Percentiles rank a stretch among this genome's conserved stretches.
phyloP scores from a whole-genome alignment of 2,113 vertebrate species.

The Toxotes chatareus region DNA sequence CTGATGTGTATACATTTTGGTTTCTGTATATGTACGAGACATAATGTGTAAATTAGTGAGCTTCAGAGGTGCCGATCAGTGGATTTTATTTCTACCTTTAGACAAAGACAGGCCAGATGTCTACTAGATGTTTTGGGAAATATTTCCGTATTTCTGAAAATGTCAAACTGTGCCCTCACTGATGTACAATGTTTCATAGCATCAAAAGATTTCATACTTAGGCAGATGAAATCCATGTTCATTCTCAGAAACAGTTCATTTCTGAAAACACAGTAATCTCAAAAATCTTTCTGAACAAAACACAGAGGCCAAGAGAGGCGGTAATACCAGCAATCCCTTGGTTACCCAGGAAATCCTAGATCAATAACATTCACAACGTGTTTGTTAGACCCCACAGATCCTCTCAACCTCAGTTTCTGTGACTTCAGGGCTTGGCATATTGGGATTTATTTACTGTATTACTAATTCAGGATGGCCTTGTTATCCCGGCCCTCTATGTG shows the following conservation, averaged over 20 bases:
- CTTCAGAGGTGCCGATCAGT: too few species aligned
- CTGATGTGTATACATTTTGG: neutral
- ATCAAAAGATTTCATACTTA: neutral
- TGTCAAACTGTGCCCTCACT: neutral
- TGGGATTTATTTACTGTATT: conserved; percentile 79
- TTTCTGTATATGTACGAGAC: neutral
- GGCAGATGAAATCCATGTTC: neutral
- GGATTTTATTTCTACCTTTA: neutral
- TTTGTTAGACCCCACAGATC: conserved; percentile 58
- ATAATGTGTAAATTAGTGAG: neutral
- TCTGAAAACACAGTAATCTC: neutral
- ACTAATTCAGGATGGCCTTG: conserved; percentile 77
- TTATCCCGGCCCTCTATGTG: conserved; percentile 69
- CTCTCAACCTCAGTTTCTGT: conserved; percentile 44
- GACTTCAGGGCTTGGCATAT: conserved; percentile 57
- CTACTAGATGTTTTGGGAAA: too few species aligned
- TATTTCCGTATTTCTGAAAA: neutral
- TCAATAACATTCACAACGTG: conserved; percentile 66
- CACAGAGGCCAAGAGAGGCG: conserved; percentile 11
- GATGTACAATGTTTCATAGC: neutral
- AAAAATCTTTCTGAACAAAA: conserved; percentile 3
- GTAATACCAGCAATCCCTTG: conserved; percentile 17
- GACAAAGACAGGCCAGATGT: neutral
- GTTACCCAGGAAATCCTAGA: conserved; percentile 50
- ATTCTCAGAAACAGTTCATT: neutral